Evolutionary conservation across 2,113 vertebrate species (phyloP).

Genomic region (Clarias macrocephalus): DNA sequence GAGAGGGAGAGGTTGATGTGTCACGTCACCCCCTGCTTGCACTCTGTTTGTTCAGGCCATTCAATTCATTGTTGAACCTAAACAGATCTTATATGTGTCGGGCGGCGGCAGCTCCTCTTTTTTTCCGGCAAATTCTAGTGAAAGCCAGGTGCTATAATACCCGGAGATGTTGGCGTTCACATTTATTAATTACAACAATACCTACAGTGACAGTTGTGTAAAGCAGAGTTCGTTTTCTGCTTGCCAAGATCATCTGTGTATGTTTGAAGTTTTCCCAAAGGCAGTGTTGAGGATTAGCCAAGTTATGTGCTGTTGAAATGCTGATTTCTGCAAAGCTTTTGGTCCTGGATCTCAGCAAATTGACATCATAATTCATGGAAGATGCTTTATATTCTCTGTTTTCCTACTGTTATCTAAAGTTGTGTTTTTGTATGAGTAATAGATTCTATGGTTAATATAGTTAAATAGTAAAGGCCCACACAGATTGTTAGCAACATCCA

Average conservation of each 20-base stretch:
- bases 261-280: conserved; percentile 18
- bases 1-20: conserved; percentile 68
- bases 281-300: conserved; percentile 25
- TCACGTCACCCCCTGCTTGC: conserved; percentile 79
- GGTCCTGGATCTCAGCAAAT: background rate
- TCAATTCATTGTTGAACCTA: conserved; percentile 64
- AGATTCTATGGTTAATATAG: conserved; percentile 6
- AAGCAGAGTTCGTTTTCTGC: background rate
- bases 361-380: background rate
- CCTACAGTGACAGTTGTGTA: conserved; percentile 24
- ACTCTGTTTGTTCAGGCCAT: conserved; percentile 79
- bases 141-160: conserved; percentile 44
- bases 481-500: background rate
- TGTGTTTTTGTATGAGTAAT: background rate
- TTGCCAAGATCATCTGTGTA: conserved; percentile 14
- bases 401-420: conserved; percentile 2
- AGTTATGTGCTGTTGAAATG: conserved; percentile 8
- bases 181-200: conserved; percentile 24
- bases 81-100: conserved; percentile 49
- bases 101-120: background rate
- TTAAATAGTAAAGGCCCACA: background rate
- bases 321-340: conserved; percentile 2
- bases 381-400: conserved; percentile 15
- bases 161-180: conserved; percentile 4
- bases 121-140: background rate